Percentiles rank a stretch among this genome's conserved stretches.
Evolutionary conservation across 2,888 invertebrate species (phyloP).

Genomic region (Nemotelus nigrinus): DNA sequence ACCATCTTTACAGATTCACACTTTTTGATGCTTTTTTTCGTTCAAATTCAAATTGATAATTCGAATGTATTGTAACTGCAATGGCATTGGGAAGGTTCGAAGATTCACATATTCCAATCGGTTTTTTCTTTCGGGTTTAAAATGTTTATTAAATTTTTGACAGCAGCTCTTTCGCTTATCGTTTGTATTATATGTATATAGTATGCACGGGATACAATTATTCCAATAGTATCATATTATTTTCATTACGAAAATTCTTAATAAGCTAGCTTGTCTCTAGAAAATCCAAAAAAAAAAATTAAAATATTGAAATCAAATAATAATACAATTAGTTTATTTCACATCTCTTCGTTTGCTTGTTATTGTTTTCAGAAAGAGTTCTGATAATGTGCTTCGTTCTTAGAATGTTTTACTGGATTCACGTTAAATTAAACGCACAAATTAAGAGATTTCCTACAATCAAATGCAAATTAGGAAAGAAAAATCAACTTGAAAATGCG

Average conservation of each 20-base stretch:
- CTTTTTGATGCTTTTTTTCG: background rate
- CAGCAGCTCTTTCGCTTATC: background rate
- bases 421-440: background rate
- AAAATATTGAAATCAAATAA: background rate
- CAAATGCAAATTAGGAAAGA: background rate
- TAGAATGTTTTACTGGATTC: background rate
- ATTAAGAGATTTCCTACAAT: too few species aligned
- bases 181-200: constrained; percentile 4
- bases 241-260: constrained; percentile 26
- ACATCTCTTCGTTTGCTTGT: background rate
- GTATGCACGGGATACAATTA: background rate
- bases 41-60: background rate
- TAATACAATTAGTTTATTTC: constrained; percentile 21
- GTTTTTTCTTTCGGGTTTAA: background rate
- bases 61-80: background rate
- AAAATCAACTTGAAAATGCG: background rate
- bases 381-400: constrained; percentile 3
- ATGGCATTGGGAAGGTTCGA: constrained; percentile 13
- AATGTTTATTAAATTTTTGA: background rate
- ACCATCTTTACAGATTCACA: background rate
- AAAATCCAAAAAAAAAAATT: constrained; percentile 3
- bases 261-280: constrained; percentile 20
- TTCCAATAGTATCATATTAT: constrained; percentile 26
- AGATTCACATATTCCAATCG: background rate
- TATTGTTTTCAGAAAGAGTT: background rate